Percentiles rank a stretch among this genome's conserved stretches.
Conservation (phyloP, 2,113 vertebrate genomes). For the Vicugna pacos region DNA sequence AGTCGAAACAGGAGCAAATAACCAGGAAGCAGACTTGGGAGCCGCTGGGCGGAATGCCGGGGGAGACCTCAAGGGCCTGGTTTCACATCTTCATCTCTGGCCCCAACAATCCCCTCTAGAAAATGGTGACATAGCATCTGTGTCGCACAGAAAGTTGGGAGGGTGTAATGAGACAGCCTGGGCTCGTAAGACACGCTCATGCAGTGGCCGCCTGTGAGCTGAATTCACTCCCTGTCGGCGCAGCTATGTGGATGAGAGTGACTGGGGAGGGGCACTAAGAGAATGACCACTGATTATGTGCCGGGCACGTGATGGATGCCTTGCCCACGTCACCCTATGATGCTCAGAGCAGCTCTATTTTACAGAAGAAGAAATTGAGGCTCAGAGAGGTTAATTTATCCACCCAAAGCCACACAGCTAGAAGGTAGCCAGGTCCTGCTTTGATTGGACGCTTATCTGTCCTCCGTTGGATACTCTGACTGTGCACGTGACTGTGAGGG, state of each 20-base stretch:
- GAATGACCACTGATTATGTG: no score
- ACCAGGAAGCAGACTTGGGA: not conserved
- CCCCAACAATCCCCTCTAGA: not conserved
- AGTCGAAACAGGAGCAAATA: not conserved
- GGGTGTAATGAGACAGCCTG: not conserved
- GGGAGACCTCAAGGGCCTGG: not conserved
- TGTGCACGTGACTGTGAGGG: accelerated
- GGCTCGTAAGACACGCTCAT: not conserved
- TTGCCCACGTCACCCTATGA: not conserved
- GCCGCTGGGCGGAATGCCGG: accelerated
- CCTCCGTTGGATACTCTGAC: not conserved
- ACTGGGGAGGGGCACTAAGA: not conserved
- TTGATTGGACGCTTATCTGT: not conserved
- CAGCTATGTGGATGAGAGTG: accelerated
- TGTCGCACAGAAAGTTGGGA: not conserved
- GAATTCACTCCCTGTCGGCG: not conserved
- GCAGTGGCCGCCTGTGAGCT: not conserved
- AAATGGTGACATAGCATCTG: not conserved
- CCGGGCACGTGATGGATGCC: not conserved
- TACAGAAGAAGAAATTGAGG: not conserved
- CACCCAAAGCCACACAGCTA: not conserved
- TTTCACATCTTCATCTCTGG: not conserved
- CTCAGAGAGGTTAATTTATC: not conserved
- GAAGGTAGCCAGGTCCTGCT: not conserved
- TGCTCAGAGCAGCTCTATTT: not conserved